Conservation (phyloP, 2,797 vertebrate genomes). For the Halcyon badia region DNA sequence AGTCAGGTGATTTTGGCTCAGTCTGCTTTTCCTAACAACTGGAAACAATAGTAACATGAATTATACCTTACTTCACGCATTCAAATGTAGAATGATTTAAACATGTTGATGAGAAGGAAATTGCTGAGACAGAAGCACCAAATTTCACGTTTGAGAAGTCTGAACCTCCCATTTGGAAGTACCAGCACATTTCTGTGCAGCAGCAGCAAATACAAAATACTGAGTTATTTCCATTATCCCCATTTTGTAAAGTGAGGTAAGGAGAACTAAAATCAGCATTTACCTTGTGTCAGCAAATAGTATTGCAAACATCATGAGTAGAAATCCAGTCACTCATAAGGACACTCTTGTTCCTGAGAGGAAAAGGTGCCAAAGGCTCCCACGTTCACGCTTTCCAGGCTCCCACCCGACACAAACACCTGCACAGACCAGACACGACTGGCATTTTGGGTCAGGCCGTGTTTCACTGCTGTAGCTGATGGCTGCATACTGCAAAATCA, state of each 20-base stretch:
- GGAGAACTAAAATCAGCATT: not conserved
- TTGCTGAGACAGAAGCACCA: not conserved
- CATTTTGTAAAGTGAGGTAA: not conserved
- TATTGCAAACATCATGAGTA: not conserved
- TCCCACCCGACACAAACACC: not conserved
- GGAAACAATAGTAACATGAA: not conserved
- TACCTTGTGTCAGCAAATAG: not conserved
- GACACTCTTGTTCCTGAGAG: not conserved
- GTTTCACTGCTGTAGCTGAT: not conserved
- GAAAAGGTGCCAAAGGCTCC: not conserved
- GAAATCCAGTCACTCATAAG: not conserved
- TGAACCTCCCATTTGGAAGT: slow-evolving; percentile 26
- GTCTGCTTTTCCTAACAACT: not conserved
- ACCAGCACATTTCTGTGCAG: not conserved
- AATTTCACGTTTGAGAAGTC: not conserved
- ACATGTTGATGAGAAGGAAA: not conserved
- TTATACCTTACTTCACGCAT: slow-evolving; percentile 29
- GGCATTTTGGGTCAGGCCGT: not conserved
- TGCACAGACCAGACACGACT: not conserved
- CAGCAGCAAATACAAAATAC: not conserved
- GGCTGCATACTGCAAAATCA: not conserved
- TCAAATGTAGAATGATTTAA: slow-evolving; percentile 19
- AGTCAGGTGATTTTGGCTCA: slow-evolving; percentile 14
- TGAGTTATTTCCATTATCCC: slow-evolving; percentile 24
- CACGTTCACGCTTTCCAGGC: not conserved